Evolutionary conservation across 1,140 invertebrate species (phyloP).

Genomic region (Lordiphosa collinella): DNA sequence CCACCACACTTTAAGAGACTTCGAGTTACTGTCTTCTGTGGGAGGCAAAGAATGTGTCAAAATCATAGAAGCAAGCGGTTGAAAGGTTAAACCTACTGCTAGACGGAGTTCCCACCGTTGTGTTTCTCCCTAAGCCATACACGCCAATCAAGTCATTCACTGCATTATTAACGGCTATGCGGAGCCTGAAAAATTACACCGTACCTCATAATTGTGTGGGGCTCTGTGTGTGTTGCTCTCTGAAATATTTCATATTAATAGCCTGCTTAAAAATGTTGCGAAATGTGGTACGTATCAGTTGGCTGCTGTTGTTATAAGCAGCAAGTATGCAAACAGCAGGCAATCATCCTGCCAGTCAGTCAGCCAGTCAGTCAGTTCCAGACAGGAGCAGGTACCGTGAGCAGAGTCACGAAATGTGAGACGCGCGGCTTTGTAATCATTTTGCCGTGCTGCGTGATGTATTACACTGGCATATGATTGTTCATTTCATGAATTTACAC

Average conservation of each 20-base stretch:
- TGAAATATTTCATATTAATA: slow-evolving; percentile 63
- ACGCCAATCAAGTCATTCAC: slow-evolving; percentile 9
- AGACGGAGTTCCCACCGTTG: not conserved
- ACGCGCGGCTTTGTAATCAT: slow-evolving; percentile 46
- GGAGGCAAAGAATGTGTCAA: too few species aligned
- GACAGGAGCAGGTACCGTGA: slow-evolving; percentile 9
- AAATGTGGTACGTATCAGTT: slow-evolving; percentile 6
- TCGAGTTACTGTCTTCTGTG: too few species aligned
- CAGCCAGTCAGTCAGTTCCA: slow-evolving; percentile 14
- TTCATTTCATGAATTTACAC: slow-evolving; percentile 74
- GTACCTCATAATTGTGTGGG: too few species aligned
- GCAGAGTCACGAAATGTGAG: slow-evolving; percentile 42
- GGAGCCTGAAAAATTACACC: too few species aligned
- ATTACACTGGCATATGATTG: slow-evolving; percentile 70
- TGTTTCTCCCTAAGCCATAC: not conserved
- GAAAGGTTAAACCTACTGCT: too few species aligned
- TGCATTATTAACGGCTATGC: slow-evolving; percentile 51
- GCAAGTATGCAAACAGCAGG: slow-evolving; percentile 38
- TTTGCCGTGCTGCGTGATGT: slow-evolving; percentile 58
- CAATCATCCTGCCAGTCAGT: slow-evolving; percentile 28
- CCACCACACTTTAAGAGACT: too few species aligned
- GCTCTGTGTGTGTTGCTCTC: not conserved
- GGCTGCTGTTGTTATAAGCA: slow-evolving; percentile 1
- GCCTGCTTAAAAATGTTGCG: slow-evolving; percentile 63
- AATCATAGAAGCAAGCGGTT: too few species aligned